A percentile compares a stretch with the other conserved stretches of the same genome.
Evolutionary conservation across 2,797 vertebrate species (phyloP).

Genomic region (Cyclura pinguis): DNA sequence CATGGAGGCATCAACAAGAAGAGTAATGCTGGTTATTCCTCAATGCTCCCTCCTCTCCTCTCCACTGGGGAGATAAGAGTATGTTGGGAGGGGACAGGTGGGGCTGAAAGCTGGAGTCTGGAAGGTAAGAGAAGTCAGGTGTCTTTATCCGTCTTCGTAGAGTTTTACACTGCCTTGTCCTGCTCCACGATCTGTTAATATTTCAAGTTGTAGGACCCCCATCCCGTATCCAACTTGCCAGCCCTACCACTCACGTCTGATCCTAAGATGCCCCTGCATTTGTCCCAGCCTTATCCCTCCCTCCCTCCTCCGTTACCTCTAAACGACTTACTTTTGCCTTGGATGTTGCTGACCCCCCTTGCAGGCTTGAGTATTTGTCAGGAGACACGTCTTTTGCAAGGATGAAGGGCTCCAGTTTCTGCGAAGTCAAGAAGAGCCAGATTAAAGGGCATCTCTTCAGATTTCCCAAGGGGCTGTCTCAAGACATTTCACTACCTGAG

Average conservation of each 20-base stretch:
- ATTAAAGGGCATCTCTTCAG: slow-evolving; percentile 56
- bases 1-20: no score
- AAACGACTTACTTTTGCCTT: slow-evolving; percentile 68
- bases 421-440: slow-evolving; percentile 68
- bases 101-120: no score
- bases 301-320: neutral
- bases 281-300: neutral
- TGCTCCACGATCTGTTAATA: no score
- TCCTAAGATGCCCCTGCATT: neutral
- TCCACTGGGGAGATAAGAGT: no score
- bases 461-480: neutral
- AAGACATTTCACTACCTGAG: slow-evolving; percentile 20
- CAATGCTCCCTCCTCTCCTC: no score
- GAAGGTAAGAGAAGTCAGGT: no score
- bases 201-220: no score
- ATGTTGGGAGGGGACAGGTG: no score
- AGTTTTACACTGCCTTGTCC: no score
- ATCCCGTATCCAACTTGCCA: no score
- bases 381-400: slow-evolving; percentile 48
- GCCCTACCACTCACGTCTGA: neutral
- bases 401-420: slow-evolving; percentile 78
- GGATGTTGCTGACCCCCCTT: slow-evolving; percentile 21
- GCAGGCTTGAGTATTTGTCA: slow-evolving; percentile 55
- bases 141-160: no score
- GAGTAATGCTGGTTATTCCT: no score